These are phyloP conservation scores for Daphoenositta chrysoptera DNA, from an alignment of 2,113 vertebrate genomes.

Conservation along the genomic window DNA sequence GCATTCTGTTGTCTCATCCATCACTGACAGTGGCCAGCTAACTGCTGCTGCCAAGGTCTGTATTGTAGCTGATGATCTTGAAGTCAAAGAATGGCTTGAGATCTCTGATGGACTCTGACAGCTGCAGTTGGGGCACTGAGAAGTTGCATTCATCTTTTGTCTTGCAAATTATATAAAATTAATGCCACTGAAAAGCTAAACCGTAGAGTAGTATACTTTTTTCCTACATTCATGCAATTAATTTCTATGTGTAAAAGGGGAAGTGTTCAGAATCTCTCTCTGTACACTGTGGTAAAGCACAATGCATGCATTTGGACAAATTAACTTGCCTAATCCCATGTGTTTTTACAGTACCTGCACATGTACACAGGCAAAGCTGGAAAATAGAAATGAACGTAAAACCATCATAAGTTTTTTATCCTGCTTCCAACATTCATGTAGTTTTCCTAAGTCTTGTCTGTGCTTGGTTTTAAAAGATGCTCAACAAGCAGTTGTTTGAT, in stretches of 20 bases:
- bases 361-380: not conserved
- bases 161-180: not conserved
- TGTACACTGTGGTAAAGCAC: not conserved
- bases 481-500: not conserved
- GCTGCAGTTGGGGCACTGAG: not conserved
- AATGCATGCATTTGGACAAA: not conserved
- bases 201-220: not conserved
- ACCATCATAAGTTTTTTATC: not conserved
- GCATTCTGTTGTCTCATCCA: not conserved
- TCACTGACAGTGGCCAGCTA: not conserved
- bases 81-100: not conserved
- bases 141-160: not conserved
- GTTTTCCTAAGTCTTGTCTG: not conserved
- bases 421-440: not conserved
- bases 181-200: not conserved
- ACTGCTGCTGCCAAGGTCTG: not conserved
- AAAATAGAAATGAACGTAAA: not conserved
- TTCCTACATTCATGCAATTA: not conserved
- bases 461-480: not conserved
- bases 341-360: not conserved
- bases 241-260: not conserved
- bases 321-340: not conserved
- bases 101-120: not conserved
- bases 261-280: not conserved
- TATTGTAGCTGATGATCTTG: not conserved